phyloP scores from a whole-genome alignment of 2,113 vertebrate genomes.

The Paramormyrops kingsleyae region DNA sequence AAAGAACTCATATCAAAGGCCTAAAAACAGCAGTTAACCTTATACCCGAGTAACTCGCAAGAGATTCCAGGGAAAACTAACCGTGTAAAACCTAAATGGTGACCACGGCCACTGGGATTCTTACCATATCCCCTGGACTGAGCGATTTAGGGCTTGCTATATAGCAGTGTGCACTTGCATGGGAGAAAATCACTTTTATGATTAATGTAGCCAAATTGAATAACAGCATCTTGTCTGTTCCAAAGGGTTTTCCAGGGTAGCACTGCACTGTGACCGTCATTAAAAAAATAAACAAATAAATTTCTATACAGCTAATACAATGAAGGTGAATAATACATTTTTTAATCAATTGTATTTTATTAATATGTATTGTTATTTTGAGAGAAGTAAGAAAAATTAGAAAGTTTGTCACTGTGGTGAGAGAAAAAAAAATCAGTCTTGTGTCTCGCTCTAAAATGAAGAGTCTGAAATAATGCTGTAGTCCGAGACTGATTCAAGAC shows the following conservation, averaged over 20 bases:
- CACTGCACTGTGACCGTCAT: too few species aligned
- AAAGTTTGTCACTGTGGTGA: too few species aligned
- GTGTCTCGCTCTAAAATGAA: too few species aligned
- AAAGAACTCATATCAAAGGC: neutral
- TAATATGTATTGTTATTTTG: neutral
- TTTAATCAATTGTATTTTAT: neutral
- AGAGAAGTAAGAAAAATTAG: neutral
- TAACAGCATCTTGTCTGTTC: neutral
- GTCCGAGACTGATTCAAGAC: neutral
- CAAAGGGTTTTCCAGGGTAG: too few species aligned
- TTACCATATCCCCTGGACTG: neutral
- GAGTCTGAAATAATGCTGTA: too few species aligned
- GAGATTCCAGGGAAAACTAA: neutral
- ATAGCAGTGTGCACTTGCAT: neutral
- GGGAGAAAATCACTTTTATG: neutral
- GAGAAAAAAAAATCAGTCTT: too few species aligned
- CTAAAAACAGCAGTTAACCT: neutral
- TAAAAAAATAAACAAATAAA: neutral
- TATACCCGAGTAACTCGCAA: neutral
- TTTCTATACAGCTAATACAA: neutral
- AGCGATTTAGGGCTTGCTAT: neutral
- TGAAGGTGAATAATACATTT: neutral
- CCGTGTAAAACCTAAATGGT: neutral
- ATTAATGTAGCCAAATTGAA: neutral
- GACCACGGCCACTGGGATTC: neutral